Evolutionary conservation across 2,113 vertebrate genomes (phyloP).

Genomic region (Tupaia chinensis): DNA sequence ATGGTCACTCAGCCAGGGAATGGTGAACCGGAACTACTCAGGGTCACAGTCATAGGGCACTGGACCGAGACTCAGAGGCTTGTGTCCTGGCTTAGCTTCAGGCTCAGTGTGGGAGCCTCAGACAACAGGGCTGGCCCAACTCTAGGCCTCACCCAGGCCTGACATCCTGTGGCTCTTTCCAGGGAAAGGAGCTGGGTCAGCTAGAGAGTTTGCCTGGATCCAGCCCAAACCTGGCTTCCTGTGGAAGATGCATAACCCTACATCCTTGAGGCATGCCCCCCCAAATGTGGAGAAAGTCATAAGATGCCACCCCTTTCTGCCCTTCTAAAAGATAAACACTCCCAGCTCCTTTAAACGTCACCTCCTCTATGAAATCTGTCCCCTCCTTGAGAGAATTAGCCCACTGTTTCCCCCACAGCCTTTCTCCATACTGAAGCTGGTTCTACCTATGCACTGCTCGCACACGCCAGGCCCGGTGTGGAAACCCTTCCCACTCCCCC

Average conservation of each 20-base stretch:
- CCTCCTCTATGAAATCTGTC: constrained; percentile 1
- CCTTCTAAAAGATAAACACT: constrained; percentile 24
- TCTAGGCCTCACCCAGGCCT: neutral
- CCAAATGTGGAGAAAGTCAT: neutral
- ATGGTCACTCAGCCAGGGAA: neutral
- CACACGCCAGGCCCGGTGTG: rapidly evolving
- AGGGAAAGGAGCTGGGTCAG: neutral
- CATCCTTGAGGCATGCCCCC: neutral
- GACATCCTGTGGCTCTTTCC: neutral
- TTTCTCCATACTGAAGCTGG: neutral
- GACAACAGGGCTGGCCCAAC: neutral
- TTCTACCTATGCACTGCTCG: neutral
- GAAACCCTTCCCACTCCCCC: neutral
- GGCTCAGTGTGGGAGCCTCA: neutral
- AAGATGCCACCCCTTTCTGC: neutral
- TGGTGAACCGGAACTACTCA: neutral
- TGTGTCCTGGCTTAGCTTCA: neutral
- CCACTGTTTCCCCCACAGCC: neutral
- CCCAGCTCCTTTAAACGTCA: neutral
- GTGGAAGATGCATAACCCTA: neutral
- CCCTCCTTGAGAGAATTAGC: neutral
- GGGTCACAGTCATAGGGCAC: neutral
- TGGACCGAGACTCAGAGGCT: neutral
- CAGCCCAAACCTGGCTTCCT: constrained; percentile 28
- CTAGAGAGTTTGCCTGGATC: neutral